Percentiles rank a stretch among this genome's conserved stretches.
Conservation (phyloP, 2,113 vertebrate species). For the Laterallus jamaicensis region DNA sequence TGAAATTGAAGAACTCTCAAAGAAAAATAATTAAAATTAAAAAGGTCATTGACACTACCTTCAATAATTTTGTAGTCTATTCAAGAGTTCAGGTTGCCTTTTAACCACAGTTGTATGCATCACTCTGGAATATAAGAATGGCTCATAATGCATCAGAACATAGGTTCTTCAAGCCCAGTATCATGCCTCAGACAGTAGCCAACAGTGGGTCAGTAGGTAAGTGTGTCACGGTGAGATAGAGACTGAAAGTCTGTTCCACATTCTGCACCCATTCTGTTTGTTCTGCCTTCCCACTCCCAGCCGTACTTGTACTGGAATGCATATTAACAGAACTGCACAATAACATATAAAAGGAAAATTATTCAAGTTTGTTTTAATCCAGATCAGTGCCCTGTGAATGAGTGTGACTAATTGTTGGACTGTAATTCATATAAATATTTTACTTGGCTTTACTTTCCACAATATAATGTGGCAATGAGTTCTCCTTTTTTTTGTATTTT, state of each 20-base stretch:
- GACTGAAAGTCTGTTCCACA: neutral
- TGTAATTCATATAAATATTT: neutral
- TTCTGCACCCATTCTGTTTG: neutral
- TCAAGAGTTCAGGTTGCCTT: neutral
- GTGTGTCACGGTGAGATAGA: neutral
- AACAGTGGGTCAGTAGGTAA: neutral
- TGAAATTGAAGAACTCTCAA: neutral
- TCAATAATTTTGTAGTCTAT: neutral
- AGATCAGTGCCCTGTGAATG: neutral
- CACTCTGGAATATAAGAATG: neutral
- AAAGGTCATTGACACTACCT: neutral
- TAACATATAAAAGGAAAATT: neutral
- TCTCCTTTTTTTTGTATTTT: neutral
- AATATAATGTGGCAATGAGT: neutral
- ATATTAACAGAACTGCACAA: neutral
- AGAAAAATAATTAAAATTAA: neutral
- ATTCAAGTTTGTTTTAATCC: neutral
- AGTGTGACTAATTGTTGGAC: neutral
- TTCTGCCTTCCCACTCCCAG: neutral
- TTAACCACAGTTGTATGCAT: neutral
- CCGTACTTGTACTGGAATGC: rapidly evolving
- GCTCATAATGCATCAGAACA: neutral
- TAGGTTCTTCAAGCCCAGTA: neutral
- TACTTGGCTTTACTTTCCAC: neutral
- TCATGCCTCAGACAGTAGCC: neutral